Evolutionary conservation across 2,113 vertebrate species (phyloP), one percentile per base, ranked within the genome.

Genomic region (Anarhynchus alexandrinus): DNA sequence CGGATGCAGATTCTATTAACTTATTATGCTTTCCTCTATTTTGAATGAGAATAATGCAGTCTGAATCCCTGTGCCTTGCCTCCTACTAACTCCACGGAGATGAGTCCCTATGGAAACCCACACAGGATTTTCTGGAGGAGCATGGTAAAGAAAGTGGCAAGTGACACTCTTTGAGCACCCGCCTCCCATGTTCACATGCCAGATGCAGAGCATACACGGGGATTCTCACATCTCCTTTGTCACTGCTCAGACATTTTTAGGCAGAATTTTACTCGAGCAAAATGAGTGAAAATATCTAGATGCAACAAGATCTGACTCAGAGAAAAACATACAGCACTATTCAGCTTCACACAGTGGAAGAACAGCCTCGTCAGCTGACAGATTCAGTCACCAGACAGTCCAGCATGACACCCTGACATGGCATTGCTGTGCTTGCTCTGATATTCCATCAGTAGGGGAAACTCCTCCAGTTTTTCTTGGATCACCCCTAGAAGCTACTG

Each of bases 71-170:
- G 54, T 54, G 79, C 47, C 12, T 72, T 76, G 34, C 80, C 70
- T 95, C 65, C 69, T 69, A 6, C 12, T 42, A 74, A 52, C 34
- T 89, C 43, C 51, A 9, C 0, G 0, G 61, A 89, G 40, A 67
- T 36, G 20, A 79, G 80, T 95, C 77, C 94, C 70, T 65, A 7
- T 49, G 77, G 88, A 97, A 96, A 88, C 61, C 30, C 58, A 94
- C 61, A 64, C 2, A 52, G 79, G 79, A 55, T 90, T 83, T 91
- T 83, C 82, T 84, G 88, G 67, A 90, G 90, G 59, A 84, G 27
- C n/a, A 32, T 62, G 79, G 67, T 38, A 67, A 84, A 62, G 91
- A 66, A 85, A 86, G 52, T 82, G 74, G 55, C 8, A 3, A 82
- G 74, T 54, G 83, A 43, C 45, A 45, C 51, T 26, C 23, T 42